phyloP scores from a whole-genome alignment of 2,888 invertebrate species.

The Orchesella flavescens region DNA sequence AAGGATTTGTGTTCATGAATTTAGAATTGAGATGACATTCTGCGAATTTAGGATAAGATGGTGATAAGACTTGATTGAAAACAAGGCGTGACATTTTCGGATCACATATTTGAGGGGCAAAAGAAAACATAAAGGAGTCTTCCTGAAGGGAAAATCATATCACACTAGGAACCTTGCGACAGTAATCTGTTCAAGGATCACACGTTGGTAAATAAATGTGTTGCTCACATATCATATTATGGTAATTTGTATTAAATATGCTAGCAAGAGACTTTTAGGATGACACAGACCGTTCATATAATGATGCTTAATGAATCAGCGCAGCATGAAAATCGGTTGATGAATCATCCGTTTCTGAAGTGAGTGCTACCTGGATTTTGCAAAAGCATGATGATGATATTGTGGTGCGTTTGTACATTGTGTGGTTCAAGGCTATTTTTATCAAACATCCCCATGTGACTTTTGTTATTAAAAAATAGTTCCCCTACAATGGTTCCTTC shows the following conservation, averaged over 20 bases:
- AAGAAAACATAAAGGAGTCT: not conserved
- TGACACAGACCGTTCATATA: not conserved
- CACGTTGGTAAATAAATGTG: not conserved
- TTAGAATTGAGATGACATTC: conserved; percentile 6
- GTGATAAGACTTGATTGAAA: conserved; percentile 30
- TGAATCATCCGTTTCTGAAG: not conserved
- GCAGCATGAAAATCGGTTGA: conserved; percentile 10
- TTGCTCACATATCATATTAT: not conserved
- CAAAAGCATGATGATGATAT: not conserved
- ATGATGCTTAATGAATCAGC: conserved; percentile 13
- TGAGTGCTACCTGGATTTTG: conserved; percentile 11
- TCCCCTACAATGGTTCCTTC: not conserved
- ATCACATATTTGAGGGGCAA: conserved; percentile 4
- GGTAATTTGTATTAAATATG: not conserved
- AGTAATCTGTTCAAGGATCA: not conserved
- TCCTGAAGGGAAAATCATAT: conserved; percentile 21
- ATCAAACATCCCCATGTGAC: not conserved
- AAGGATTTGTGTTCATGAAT: conserved; percentile 2
- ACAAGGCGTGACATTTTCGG: conserved; percentile 30
- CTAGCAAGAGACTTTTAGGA: not conserved
- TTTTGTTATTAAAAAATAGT: not conserved
- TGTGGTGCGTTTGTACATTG: too few relatives aligned
- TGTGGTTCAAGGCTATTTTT: conserved; percentile 30
- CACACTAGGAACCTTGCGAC: not conserved
- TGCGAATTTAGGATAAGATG: conserved; percentile 16